Base-by-base conservation (phyloP, 2,888 invertebrate species). In the Prosopocoilus inquinatus region DNA sequence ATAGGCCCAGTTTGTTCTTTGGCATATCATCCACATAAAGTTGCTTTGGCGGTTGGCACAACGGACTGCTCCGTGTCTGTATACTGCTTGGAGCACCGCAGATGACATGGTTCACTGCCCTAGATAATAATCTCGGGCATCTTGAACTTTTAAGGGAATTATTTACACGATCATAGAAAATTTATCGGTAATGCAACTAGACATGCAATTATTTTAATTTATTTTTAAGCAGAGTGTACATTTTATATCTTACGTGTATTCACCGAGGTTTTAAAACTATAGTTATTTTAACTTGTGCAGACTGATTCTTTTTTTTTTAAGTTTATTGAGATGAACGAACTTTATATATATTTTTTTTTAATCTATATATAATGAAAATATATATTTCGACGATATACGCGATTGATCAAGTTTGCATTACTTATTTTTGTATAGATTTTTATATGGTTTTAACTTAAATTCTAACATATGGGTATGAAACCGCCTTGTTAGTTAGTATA, bases 1-100 rank as follows among this genome's bases (percentile, higher is more conserved):
- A 91, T 93, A 67, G 93, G 92, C 12, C 89, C 94, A 43, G 90
- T 95, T 58, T 88, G 88, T 65, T 94, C 93, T 73, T 81, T 96
- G 68, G 87, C 89, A 63, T 96, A 95, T 80, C 96, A 97, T 77
- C 91, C 94, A 35, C 86, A 91, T 73, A 87, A 90, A 71, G 86
- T 91, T 65, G 84, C 88, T 60, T 78, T 96, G 71, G 94, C 93
- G 60, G 90, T 91, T 64, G 95, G 95, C 61, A 89, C 90, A 59
- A 86, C 88, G 68, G 96, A 96, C 79, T 88, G 87, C 66, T 86
- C 88, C 61, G 87, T 95, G 67, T 89, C 89, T 63, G 90, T 95
- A 66, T 95, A 93, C 78, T 84, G 84, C 69, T 74, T 84, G 53
- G 87, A 88, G 73, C 78, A 82, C 69, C 83, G 86, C 60, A 85